These are phyloP conservation scores for Callaeas wilsoni DNA, from an alignment of 2,113 vertebrate genomes.

Conservation along the genomic window DNA sequence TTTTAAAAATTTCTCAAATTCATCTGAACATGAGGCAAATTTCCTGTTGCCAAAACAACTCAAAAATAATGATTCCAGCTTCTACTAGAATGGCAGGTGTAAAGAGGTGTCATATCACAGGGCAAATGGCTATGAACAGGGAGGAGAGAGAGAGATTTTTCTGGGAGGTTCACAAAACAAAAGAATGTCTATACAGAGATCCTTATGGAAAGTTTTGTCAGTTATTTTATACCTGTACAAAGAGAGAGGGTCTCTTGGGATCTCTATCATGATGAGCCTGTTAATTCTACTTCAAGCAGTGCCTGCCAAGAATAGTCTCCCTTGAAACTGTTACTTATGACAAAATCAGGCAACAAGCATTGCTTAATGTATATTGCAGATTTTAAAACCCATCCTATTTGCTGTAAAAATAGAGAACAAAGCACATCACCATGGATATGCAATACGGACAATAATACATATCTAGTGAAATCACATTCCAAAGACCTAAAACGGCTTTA, in stretches of 20 bases:
- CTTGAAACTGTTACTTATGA: neutral
- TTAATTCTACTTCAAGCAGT: neutral
- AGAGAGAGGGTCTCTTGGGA: neutral
- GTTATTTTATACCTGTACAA: neutral
- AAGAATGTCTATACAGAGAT: neutral
- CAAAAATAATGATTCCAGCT: neutral
- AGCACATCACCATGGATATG: neutral
- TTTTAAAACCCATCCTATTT: neutral
- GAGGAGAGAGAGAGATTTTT: neutral
- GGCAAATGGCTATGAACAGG: neutral
- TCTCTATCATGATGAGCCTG: neutral
- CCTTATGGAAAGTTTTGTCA: neutral
- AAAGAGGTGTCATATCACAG: neutral
- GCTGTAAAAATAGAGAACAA: neutral
- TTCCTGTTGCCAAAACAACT: neutral
- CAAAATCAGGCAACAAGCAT: constrained; percentile 2
- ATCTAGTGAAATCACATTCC: neutral
- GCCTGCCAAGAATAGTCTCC: neutral
- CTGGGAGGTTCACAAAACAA: neutral
- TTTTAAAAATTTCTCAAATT: neutral
- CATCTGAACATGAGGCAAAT: neutral
- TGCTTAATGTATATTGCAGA: neutral
- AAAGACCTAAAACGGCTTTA: neutral
- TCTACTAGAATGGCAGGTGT: neutral
- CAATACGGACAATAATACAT: neutral